Evolutionary conservation across 2,113 vertebrate genomes (phyloP).

Genomic region (Hydrolagus affinis): DNA sequence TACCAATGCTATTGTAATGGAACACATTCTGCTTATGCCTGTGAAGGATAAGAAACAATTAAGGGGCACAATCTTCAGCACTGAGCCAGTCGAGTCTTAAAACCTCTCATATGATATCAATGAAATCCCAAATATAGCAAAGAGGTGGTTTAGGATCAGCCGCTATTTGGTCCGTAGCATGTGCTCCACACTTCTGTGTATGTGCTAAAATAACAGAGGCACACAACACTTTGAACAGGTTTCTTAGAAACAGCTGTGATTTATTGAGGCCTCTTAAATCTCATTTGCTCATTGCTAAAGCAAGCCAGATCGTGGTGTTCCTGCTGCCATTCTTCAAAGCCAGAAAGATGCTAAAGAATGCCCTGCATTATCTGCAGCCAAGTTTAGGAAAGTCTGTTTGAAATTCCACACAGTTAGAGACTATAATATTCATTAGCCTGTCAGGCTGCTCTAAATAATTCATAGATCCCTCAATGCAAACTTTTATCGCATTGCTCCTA

Average conservation of each 20-base stretch:
- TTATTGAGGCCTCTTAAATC: constrained; percentile 29
- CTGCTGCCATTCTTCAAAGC: constrained; percentile 29
- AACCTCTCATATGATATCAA: constrained; percentile 1
- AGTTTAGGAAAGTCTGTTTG: constrained; percentile 26
- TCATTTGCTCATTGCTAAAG: constrained; percentile 31
- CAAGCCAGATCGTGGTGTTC: constrained; percentile 24
- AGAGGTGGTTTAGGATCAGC: neutral
- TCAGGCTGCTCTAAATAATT: constrained; percentile 27
- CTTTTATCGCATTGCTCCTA: neutral
- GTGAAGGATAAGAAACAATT: constrained; percentile 6
- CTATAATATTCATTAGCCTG: constrained; percentile 31
- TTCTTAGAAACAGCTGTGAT: constrained; percentile 27
- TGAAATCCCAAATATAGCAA: constrained; percentile 11
- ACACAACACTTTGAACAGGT: constrained; percentile 17
- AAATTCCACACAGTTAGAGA: constrained; percentile 26
- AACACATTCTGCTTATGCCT: constrained; percentile 12
- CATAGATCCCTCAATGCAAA: constrained; percentile 3
- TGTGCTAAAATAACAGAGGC: constrained; percentile 20
- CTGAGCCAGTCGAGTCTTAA: neutral
- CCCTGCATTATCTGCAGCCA: constrained; percentile 30
- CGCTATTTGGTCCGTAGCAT: neutral
- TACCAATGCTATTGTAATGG: constrained; percentile 8
- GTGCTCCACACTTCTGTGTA: constrained; percentile 1
- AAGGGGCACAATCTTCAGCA: neutral
- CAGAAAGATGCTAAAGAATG: constrained; percentile 30